Evolutionary conservation across 2,797 vertebrate species (phyloP).

Genomic region (Acanthopagrus latus): DNA sequence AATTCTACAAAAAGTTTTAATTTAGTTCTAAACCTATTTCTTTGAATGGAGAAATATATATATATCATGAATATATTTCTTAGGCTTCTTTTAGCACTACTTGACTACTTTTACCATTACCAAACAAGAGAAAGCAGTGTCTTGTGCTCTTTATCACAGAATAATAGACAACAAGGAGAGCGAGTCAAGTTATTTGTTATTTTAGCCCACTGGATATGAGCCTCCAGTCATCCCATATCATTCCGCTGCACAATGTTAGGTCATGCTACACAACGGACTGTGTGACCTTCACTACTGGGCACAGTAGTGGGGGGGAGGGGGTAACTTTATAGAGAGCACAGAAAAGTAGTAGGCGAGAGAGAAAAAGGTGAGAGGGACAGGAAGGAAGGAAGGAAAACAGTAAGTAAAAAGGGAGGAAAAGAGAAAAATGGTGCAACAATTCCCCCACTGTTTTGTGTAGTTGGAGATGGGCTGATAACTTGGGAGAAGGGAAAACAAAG

Average conservation of each 20-base stretch:
- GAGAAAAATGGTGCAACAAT: slow-evolving; percentile 4
- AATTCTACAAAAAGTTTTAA: no score
- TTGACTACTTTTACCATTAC: neutral
- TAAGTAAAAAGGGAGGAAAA: neutral
- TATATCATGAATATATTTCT: neutral
- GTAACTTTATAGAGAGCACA: neutral
- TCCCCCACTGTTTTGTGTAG: neutral
- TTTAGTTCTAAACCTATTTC: no score
- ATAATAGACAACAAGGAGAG: neutral
- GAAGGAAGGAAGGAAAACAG: slow-evolving; percentile 9
- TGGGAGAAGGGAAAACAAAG: slow-evolving; percentile 18
- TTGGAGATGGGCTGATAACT: slow-evolving; percentile 25
- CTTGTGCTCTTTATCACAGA: slow-evolving; percentile 1
- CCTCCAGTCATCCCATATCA: neutral
- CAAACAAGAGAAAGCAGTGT: slow-evolving; percentile 3
- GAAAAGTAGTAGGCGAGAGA: neutral
- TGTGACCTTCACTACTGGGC: slow-evolving; percentile 9
- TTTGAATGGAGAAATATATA: no score
- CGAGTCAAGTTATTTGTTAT: slow-evolving; percentile 33
- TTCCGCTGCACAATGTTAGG: slow-evolving; percentile 5
- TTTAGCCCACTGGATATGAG: slow-evolving; percentile 24
- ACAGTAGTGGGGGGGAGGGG: neutral
- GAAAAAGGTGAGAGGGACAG: neutral
- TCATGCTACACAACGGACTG: slow-evolving; percentile 32
- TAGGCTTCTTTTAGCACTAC: neutral